A percentile compares a stretch with the other conserved stretches of the same genome.
Conservation (phyloP, 53 echinoderm and acorn worm species). For the Hippasteria phrygiana region DNA sequence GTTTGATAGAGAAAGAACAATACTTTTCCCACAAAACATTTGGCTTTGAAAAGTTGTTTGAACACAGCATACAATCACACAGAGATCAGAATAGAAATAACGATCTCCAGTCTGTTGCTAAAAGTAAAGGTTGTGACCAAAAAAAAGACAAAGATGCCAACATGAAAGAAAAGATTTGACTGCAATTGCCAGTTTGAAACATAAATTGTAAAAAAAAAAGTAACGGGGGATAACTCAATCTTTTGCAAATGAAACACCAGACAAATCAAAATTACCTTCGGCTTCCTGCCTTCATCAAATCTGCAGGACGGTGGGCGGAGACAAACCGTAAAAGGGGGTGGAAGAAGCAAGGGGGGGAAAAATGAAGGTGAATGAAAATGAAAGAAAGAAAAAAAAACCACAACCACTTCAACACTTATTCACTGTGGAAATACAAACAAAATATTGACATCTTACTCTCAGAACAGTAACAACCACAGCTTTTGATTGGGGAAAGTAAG, state of each 20-base stretch:
- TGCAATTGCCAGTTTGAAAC: neutral
- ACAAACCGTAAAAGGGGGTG: neutral
- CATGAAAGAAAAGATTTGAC: neutral
- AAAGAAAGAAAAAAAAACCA: conserved; percentile 3
- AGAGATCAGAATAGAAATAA: neutral
- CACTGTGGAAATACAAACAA: neutral
- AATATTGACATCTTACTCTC: too few relatives aligned
- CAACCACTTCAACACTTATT: neutral
- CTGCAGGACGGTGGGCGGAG: conserved; percentile 36
- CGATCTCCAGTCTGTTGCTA: too few relatives aligned
- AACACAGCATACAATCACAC: neutral
- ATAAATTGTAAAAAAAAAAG: neutral
- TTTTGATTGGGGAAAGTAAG: too few relatives aligned
- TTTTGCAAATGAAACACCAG: neutral
- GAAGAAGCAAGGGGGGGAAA: conserved; percentile 49
- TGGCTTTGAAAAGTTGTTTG: neutral
- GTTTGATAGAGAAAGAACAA: neutral
- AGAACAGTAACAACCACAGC: too few relatives aligned
- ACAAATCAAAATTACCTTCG: conserved; percentile 45
- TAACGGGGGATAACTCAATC: neutral
- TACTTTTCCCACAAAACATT: neutral
- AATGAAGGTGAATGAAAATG: conserved; percentile 41
- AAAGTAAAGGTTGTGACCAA: neutral
- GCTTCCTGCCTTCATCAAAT: conserved; percentile 49
- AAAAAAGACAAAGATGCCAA: neutral